These are phyloP conservation scores for Campoletis sonorensis DNA, from an alignment of 1,140 invertebrate genomes.

Conservation along the genomic window DNA sequence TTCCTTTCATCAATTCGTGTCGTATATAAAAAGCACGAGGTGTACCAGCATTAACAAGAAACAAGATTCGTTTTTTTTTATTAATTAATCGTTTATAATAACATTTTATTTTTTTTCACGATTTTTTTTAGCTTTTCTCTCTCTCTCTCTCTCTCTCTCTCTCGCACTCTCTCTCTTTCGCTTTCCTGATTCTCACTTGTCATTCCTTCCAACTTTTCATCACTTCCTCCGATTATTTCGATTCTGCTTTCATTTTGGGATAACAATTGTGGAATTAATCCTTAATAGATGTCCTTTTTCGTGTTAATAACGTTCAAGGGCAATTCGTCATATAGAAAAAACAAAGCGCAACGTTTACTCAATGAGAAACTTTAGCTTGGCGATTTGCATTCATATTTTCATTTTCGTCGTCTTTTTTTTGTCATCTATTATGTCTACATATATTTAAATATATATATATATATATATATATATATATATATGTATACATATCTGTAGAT, in stretches of 20 bases:
- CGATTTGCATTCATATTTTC: slow-evolving; percentile 61
- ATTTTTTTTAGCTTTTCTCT: slow-evolving; percentile 48
- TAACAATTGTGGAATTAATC: slow-evolving; percentile 34
- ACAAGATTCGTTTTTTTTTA: slow-evolving; percentile 70
- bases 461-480: slow-evolving; percentile 59
- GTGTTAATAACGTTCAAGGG: slow-evolving; percentile 55
- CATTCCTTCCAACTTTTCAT: slow-evolving; percentile 26
- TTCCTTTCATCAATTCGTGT: neutral
- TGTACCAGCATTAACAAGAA: slow-evolving; percentile 70
- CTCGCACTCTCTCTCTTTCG: slow-evolving; percentile 40
- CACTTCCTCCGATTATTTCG: slow-evolving; percentile 17
- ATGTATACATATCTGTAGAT: slow-evolving; percentile 55
- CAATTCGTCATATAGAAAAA: slow-evolving; percentile 66
- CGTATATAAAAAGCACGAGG: slow-evolving; percentile 42
- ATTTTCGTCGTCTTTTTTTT: slow-evolving; percentile 54
- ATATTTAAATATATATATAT: slow-evolving; percentile 44
- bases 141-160: slow-evolving; percentile 43
- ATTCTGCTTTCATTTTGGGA: slow-evolving; percentile 41
- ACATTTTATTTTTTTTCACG: slow-evolving; percentile 65
- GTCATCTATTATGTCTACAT: slow-evolving; percentile 62
- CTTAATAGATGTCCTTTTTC: slow-evolving; percentile 49
- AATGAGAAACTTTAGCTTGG: slow-evolving; percentile 65
- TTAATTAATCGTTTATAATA: slow-evolving; percentile 73
- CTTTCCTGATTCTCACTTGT: slow-evolving; percentile 7
- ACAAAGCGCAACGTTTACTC: slow-evolving; percentile 64